A percentile compares a stretch with the other conserved stretches of the same genome.
phyloP scores from a whole-genome alignment of 1,140 invertebrate species.

The Drosophila sp. region DNA sequence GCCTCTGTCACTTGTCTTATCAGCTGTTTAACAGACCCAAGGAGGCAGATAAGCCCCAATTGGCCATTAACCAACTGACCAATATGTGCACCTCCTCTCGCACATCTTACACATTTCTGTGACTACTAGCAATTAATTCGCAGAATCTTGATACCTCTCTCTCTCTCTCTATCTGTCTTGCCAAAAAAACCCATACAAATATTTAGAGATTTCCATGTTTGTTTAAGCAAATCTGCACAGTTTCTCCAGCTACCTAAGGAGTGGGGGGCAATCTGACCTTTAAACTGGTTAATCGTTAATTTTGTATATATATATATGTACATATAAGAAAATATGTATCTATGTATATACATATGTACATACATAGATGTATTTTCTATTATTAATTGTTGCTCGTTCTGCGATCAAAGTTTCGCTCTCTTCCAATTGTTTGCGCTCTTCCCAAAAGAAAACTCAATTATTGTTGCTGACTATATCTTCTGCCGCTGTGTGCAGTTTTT shows the following conservation, averaged over 20 bases:
- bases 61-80: slow-evolving; percentile 2
- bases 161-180: background rate
- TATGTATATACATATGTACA: slow-evolving; percentile 24
- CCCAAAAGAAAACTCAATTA: background rate
- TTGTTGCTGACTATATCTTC: slow-evolving; percentile 14
- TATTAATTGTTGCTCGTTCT: slow-evolving; percentile 40
- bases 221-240: slow-evolving; percentile 42
- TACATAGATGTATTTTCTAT: slow-evolving; percentile 38
- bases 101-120: slow-evolving; percentile 5
- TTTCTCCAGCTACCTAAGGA: slow-evolving; percentile 7
- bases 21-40: background rate
- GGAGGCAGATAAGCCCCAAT: slow-evolving; percentile 8
- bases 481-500: slow-evolving; percentile 28
- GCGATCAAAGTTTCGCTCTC: slow-evolving; percentile 43
- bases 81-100: background rate
- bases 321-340: slow-evolving; percentile 30
- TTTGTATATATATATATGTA: slow-evolving; percentile 32
- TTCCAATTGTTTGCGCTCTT: background rate
- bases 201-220: background rate
- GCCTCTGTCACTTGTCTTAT: background rate
- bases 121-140: slow-evolving; percentile 34
- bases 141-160: background rate
- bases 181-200: background rate
- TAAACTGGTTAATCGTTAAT: slow-evolving; percentile 71
- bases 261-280: slow-evolving; percentile 47